Evolutionary conservation across 2,888 invertebrate species (phyloP).

Genomic region (Aspidiotus destructor): DNA sequence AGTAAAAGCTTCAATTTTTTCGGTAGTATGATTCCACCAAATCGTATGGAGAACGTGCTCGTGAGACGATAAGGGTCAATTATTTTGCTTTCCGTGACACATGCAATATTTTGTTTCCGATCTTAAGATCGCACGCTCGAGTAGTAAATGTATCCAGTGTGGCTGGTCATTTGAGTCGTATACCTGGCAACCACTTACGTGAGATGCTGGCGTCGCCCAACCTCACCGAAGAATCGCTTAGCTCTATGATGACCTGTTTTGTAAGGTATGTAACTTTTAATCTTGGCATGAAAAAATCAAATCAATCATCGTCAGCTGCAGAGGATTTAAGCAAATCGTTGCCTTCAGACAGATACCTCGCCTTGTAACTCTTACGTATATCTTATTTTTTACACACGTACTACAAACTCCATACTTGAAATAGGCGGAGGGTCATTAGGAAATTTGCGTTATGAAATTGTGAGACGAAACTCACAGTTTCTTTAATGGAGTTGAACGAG

Average conservation of each 20-base stretch:
- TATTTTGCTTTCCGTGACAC: slow-evolving; percentile 56
- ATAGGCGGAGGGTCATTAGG: too few species aligned
- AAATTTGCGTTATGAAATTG: too few species aligned
- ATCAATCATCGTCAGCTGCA: too few species aligned
- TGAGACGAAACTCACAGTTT: too few species aligned
- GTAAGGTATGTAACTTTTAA: slow-evolving; percentile 14
- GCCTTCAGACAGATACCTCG: too few species aligned
- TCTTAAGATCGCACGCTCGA: slow-evolving; percentile 57
- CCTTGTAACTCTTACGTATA: too few species aligned
- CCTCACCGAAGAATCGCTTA: slow-evolving; percentile 40
- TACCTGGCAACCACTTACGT: slow-evolving; percentile 51
- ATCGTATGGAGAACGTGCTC: slow-evolving; percentile 57
- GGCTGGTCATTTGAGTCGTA: slow-evolving; percentile 53
- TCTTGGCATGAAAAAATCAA: too few species aligned
- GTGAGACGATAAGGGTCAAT: slow-evolving; percentile 58
- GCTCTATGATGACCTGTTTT: slow-evolving; percentile 33
- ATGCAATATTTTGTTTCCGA: slow-evolving; percentile 60
- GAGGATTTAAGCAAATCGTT: too few species aligned
- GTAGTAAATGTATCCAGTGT: slow-evolving; percentile 69
- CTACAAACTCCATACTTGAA: too few species aligned
- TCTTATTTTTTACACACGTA: too few species aligned
- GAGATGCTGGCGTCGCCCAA: slow-evolving; percentile 40
- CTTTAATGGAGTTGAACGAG: too few species aligned
- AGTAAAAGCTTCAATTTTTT: too few species aligned
- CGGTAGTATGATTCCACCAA: slow-evolving; percentile 40